Evolutionary conservation across 2,797 vertebrate species (phyloP).

Genomic region (Hydrocynus forskahlii): DNA sequence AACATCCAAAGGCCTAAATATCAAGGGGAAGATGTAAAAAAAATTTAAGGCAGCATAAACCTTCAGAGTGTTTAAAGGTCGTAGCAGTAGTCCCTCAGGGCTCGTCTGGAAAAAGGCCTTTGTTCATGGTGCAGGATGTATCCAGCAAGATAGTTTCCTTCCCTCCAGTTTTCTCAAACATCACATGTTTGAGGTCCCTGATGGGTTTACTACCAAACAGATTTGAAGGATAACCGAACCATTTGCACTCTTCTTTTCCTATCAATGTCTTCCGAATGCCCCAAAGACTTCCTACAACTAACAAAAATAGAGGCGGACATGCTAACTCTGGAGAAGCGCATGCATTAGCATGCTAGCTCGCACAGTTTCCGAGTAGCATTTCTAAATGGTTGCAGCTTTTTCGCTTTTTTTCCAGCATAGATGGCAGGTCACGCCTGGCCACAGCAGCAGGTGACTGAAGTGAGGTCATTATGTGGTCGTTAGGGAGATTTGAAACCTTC

Average conservation of each 20-base stretch:
- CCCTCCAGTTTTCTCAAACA: conserved; percentile 48
- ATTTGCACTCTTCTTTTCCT: conserved; percentile 44
- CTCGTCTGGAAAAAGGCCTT: conserved; percentile 67
- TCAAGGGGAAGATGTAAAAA: conserved; percentile 70
- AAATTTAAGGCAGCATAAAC: conserved; percentile 75
- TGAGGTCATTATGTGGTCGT: conserved; percentile 76
- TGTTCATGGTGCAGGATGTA: conserved; percentile 74
- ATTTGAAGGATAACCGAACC: conserved; percentile 37
- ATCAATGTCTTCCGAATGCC: conserved; percentile 17
- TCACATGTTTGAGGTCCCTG: conserved; percentile 45
- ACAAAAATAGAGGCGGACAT: conserved; percentile 33
- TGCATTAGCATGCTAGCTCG: conserved; percentile 59
- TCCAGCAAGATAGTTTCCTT: conserved; percentile 74
- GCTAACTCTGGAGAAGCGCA: conserved; percentile 51
- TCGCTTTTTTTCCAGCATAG: conserved; percentile 69
- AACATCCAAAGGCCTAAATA: conserved; percentile 68
- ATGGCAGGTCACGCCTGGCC: conserved; percentile 79
- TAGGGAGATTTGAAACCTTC: conserved; percentile 71
- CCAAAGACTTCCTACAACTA: conserved; percentile 17
- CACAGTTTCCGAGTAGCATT: conserved; percentile 58
- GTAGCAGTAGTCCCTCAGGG: conserved; percentile 65
- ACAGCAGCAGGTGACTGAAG: conserved; percentile 82
- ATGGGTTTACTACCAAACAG: conserved; percentile 45
- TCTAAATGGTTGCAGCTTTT: conserved; percentile 71
- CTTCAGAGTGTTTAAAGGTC: conserved; percentile 75